Evolutionary conservation across 2,888 invertebrate species (phyloP), one percentile per base, ranked within the genome.

Genomic region (Hecatera dysodea): DNA sequence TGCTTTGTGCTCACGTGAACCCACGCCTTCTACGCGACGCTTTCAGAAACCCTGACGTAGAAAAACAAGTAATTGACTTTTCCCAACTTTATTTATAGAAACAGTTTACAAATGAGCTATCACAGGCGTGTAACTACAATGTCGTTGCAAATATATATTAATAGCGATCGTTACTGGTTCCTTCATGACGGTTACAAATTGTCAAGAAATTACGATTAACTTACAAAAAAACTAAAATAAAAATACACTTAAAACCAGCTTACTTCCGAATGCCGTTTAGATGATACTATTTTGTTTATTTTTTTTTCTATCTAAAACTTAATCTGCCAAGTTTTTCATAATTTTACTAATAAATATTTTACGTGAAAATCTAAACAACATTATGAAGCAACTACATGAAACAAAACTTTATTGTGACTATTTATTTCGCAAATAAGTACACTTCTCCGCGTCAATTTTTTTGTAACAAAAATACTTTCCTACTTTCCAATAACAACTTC

Each of bases 101-200:
- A 92, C 90, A 90, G 86, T 90, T 93, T 93, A 94, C 90, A 93
- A 93, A 94, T 91, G 90, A 91, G 89, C 92, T 93, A 94, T 95
- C 94, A 95, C 95, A 95, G 94, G 93, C 88, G 90, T 90, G 89
- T 86, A 84, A 87, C 90, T 86, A 84, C 80, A 81, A 85, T 79
- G 84, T 86, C 78, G 79, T 85, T 86, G 88, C 81, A 77, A 83
- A 75, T 79, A 69, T 53, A 79, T 64, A 72, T 67, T 71, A 69
- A 61, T 80, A 78, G 66, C 75, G 39, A 71, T 69, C 69, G 67
- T 67, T 69, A 79, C 68, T 79, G 75, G 72, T 78, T 76, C 80
- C 52, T 67, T 65, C 68, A 71, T 65, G 66, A 80, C 63, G 69
- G 55, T 72, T 81, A 81, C 56, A 76, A 76, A 74, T 72, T 56